phyloP scores from a whole-genome alignment of 2,888 invertebrate genomes.

The Leucophenga montana region DNA sequence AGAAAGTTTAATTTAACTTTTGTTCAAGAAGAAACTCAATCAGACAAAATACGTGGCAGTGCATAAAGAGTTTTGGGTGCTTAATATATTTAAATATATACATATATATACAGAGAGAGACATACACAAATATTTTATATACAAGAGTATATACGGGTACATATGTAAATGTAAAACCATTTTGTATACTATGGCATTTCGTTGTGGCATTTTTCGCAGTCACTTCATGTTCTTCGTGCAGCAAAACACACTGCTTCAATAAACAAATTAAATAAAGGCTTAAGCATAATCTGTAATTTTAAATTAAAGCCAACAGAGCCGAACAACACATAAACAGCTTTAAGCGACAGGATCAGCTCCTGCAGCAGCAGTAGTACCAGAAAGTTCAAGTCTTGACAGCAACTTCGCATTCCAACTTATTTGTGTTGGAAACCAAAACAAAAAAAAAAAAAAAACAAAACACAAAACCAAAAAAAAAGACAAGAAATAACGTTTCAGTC shows the following conservation, averaged over 20 bases:
- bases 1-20: conserved; percentile 20
- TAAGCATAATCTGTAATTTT: conserved; percentile 32
- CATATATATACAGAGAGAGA: background rate
- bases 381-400: background rate
- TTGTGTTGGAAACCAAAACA: too few relatives aligned
- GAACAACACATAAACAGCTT: background rate
- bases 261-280: conserved; percentile 42
- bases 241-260: conserved; percentile 25
- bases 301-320: conserved; percentile 17
- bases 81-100: background rate
- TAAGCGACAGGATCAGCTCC: background rate
- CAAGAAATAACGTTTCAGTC: too few relatives aligned
- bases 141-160: background rate
- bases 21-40: conserved; percentile 8
- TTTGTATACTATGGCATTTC: background rate
- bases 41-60: background rate
- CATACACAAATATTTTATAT: background rate
- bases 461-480: too few relatives aligned
- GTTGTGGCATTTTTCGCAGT: background rate
- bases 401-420: too few relatives aligned
- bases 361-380: too few relatives aligned
- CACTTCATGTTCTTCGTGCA: background rate
- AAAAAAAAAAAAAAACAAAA: too few relatives aligned
- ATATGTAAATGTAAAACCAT: background rate
- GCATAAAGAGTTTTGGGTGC: background rate